Conservation (phyloP, 1,140 invertebrate species). For the Pseudomyrmex sp. region DNA sequence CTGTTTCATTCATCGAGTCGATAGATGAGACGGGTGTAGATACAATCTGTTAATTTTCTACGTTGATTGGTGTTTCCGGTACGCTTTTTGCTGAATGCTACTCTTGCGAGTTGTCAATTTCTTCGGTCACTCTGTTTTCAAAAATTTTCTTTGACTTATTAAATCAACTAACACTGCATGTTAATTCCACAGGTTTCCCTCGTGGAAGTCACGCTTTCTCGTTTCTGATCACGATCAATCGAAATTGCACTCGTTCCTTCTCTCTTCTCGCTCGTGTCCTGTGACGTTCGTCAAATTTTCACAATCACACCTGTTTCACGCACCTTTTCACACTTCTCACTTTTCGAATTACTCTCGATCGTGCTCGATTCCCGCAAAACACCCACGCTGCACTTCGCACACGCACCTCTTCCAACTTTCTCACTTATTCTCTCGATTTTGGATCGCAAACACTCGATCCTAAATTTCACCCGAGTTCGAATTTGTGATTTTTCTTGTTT, state of each 20-base stretch:
- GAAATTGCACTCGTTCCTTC: conserved; percentile 1
- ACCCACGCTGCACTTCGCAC: not conserved
- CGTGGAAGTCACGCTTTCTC: conserved; percentile 26
- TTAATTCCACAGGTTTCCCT: not conserved
- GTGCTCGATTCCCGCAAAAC: not conserved
- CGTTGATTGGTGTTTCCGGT: not conserved
- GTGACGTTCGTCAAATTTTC: not conserved
- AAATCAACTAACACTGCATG: too few species aligned
- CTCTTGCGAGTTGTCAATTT: not conserved
- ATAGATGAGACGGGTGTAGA: not conserved
- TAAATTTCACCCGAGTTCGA: too few species aligned
- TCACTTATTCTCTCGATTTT: not conserved
- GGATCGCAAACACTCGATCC: not conserved
- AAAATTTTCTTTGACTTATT: not conserved
- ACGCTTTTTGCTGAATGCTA: not conserved
- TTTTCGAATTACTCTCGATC: not conserved
- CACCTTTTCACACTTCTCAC: not conserved
- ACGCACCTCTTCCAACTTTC: not conserved
- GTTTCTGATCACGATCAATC: conserved; percentile 30
- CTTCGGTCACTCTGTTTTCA: not conserved
- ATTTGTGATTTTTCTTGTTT: too few species aligned
- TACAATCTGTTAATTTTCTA: not conserved
- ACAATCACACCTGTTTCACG: not conserved
- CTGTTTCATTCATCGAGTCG: conserved; percentile 23
- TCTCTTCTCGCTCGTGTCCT: not conserved